Conservation (phyloP, 2,797 vertebrate species). For the Lycodopsis pacificus region DNA sequence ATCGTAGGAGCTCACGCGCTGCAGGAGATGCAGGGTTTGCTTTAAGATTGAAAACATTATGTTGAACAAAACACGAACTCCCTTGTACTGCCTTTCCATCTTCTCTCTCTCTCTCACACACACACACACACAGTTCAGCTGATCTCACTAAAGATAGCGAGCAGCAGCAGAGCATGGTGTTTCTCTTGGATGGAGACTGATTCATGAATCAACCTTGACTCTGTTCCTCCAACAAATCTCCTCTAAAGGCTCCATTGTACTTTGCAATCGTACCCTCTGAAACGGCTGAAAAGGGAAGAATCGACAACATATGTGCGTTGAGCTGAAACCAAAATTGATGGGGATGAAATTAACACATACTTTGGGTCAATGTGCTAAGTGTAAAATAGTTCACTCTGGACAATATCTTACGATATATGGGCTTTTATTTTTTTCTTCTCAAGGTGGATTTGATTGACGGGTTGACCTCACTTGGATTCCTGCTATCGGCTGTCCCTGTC, state of each 20-base stretch:
- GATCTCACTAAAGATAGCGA: slow-evolving; percentile 67
- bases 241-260: slow-evolving; percentile 25
- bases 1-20: slow-evolving; percentile 6
- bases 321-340: not conserved
- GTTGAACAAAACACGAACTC: slow-evolving; percentile 11
- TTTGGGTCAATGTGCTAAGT: not conserved
- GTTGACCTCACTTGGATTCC: slow-evolving; percentile 31
- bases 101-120: slow-evolving; percentile 11
- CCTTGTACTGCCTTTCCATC: slow-evolving; percentile 19
- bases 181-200: slow-evolving; percentile 68
- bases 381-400: not conserved
- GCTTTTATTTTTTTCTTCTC: not conserved
- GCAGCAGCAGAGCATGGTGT: slow-evolving; percentile 54
- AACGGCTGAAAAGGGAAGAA: slow-evolving; percentile 15
- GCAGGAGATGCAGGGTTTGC: slow-evolving; percentile 5
- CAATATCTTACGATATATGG: not conserved
- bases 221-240: slow-evolving; percentile 53
- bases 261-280: slow-evolving; percentile 21
- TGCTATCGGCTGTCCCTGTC: slow-evolving; percentile 37
- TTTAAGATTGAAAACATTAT: slow-evolving; percentile 21
- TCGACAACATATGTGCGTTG: slow-evolving; percentile 16
- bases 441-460: slow-evolving; percentile 52
- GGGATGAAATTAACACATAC: not conserved
- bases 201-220: slow-evolving; percentile 73
- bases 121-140: slow-evolving; percentile 26